Evolutionary conservation across 2,113 vertebrate genomes (phyloP).

Genomic region (Corythornis madagascariensis): DNA sequence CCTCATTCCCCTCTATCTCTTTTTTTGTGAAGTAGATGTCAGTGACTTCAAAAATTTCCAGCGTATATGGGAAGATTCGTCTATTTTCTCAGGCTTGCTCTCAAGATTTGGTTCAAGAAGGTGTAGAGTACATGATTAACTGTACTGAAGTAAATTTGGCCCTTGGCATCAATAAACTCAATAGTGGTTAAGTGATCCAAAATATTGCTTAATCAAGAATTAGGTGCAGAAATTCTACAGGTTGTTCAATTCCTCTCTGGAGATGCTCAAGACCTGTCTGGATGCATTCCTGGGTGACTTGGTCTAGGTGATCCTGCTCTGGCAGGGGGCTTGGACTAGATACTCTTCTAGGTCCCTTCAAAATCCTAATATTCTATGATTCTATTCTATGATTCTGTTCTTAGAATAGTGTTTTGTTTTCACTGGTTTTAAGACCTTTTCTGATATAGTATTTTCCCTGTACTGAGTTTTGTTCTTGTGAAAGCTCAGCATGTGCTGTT

Average conservation of each 20-base stretch:
- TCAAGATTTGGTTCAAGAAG: background rate
- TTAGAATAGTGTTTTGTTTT: background rate
- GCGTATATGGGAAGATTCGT: background rate
- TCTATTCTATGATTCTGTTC: too few species aligned
- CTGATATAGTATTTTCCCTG: background rate
- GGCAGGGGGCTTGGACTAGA: too few species aligned
- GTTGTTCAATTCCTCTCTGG: background rate
- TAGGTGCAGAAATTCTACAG: background rate
- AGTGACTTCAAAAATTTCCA: background rate
- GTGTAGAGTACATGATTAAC: background rate
- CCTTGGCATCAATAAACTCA: background rate
- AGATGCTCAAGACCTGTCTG: too few species aligned
- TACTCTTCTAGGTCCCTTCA: too few species aligned
- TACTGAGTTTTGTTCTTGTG: background rate
- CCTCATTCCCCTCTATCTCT: background rate
- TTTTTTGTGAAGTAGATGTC: background rate
- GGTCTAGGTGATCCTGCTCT: too few species aligned
- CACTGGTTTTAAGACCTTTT: background rate
- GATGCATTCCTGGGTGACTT: too few species aligned
- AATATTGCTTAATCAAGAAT: background rate
- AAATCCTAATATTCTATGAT: too few species aligned
- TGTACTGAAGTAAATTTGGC: background rate
- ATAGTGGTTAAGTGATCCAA: background rate
- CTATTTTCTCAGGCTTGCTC: background rate
- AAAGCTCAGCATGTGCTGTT: background rate